Percentiles rank a stretch among this genome's conserved stretches.
Evolutionary conservation across 2,797 vertebrate species (phyloP).

Genomic region (Denticeps clupeoides): DNA sequence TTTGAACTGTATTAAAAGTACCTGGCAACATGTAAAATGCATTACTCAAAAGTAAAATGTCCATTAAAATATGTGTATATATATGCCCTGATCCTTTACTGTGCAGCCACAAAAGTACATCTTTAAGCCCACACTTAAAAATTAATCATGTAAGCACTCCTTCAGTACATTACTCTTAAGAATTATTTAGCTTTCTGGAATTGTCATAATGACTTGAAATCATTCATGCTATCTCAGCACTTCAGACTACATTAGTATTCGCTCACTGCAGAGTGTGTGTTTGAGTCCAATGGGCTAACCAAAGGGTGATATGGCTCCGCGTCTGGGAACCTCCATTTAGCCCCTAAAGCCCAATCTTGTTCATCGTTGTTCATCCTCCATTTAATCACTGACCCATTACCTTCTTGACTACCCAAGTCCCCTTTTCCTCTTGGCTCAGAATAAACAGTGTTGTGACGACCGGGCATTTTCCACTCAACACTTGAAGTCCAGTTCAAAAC

Average conservation of each 20-base stretch:
- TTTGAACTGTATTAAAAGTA: too few species aligned
- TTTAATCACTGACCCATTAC: conserved; percentile 13
- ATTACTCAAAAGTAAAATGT: too few species aligned
- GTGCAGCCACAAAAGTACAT: background rate
- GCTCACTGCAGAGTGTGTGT: background rate
- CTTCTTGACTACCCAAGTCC: background rate
- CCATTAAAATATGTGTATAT: too few species aligned
- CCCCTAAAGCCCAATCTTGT: background rate
- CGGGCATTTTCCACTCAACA: background rate
- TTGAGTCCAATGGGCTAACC: background rate
- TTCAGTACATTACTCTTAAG: background rate
- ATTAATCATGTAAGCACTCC: background rate
- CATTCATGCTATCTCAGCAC: conserved; percentile 1
- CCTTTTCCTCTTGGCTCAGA: background rate
- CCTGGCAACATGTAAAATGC: too few species aligned
- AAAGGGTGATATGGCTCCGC: conserved; percentile 4
- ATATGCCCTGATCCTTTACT: too few species aligned
- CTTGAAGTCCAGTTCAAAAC: background rate
- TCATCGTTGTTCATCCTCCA: conserved; percentile 7
- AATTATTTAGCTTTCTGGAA: background rate
- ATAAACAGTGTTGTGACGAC: background rate
- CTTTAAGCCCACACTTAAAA: background rate
- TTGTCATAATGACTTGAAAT: conserved; percentile 1
- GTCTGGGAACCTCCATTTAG: conserved; percentile 18
- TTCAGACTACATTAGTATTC: conserved; percentile 2